A percentile compares a stretch with the other conserved stretches of the same genome.
These are phyloP conservation scores for Emydoidea blandingii DNA, from an alignment of 2,797 vertebrate genomes.

Conservation along the genomic window DNA sequence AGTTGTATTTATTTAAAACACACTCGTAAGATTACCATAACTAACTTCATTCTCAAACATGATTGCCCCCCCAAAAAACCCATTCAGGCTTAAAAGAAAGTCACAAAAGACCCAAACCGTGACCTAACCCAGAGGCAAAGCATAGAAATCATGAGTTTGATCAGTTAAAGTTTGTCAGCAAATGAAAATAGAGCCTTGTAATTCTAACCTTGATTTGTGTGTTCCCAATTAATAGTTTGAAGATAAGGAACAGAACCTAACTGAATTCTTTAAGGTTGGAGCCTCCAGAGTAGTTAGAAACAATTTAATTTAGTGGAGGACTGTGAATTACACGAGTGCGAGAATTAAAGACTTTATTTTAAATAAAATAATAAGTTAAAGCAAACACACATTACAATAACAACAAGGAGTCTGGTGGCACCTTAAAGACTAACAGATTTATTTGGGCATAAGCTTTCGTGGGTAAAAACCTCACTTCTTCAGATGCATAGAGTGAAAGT, in stretches of 20 bases:
- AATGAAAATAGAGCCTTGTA: background rate
- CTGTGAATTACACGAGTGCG: background rate
- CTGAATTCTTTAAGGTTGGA: background rate
- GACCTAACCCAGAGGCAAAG: background rate
- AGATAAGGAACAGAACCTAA: background rate
- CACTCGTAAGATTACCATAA: background rate
- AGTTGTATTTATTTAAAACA: background rate
- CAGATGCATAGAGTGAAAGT: too few relatives aligned
- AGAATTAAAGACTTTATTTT: background rate
- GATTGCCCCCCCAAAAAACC: background rate
- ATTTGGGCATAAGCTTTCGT: too few relatives aligned
- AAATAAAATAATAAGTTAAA: background rate
- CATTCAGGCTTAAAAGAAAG: background rate
- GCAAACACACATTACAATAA: too few relatives aligned
- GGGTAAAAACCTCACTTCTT: too few relatives aligned
- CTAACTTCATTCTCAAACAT: background rate
- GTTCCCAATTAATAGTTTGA: background rate
- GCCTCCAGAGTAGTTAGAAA: background rate
- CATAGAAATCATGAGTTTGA: background rate
- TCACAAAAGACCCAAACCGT: fast-evolving
- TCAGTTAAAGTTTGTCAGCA: background rate
- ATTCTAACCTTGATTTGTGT: background rate
- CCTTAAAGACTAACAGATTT: too few relatives aligned
- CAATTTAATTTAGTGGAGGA: background rate
- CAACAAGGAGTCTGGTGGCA: too few relatives aligned